Percentiles rank a stretch among this genome's conserved stretches.
These are phyloP conservation scores for Morpho deidamia DNA, from an alignment of 2,888 invertebrate genomes.

Conservation along the genomic window DNA sequence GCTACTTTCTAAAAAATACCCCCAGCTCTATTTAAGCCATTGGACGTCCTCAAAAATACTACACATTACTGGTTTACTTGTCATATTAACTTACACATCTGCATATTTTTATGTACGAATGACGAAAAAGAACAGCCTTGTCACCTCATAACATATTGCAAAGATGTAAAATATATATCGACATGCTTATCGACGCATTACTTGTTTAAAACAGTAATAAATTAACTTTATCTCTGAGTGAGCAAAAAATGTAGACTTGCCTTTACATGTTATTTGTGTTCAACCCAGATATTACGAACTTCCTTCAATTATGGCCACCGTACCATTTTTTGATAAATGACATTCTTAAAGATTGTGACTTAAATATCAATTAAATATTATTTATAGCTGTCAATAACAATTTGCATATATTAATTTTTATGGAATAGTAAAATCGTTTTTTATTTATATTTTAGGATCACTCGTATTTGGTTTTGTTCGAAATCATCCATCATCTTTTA, in stretches of 20 bases:
- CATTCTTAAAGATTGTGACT: background rate
- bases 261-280: constrained; percentile 19
- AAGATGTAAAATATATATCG: constrained; percentile 63
- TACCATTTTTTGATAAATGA: constrained; percentile 1
- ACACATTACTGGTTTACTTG: too few relatives aligned
- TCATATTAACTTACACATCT: too few relatives aligned
- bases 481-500: too few relatives aligned
- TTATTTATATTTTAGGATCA: too few relatives aligned
- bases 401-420: too few relatives aligned
- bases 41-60: too few relatives aligned
- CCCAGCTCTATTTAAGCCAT: too few relatives aligned
- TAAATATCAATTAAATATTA: background rate
- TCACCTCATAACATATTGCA: constrained; percentile 60
- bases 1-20: too few relatives aligned
- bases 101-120: too few relatives aligned
- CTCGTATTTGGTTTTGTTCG: too few relatives aligned
- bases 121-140: constrained; percentile 45
- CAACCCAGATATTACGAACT: constrained; percentile 8
- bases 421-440: too few relatives aligned
- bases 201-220: constrained; percentile 47
- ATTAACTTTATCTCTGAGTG: constrained; percentile 35
- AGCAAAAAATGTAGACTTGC: constrained; percentile 16
- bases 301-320: constrained; percentile 3
- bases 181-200: constrained; percentile 59
- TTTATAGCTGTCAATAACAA: too few relatives aligned